Base-by-base conservation (phyloP, 1,140 invertebrate genomes). In the Andricus grossulariae region DNA sequence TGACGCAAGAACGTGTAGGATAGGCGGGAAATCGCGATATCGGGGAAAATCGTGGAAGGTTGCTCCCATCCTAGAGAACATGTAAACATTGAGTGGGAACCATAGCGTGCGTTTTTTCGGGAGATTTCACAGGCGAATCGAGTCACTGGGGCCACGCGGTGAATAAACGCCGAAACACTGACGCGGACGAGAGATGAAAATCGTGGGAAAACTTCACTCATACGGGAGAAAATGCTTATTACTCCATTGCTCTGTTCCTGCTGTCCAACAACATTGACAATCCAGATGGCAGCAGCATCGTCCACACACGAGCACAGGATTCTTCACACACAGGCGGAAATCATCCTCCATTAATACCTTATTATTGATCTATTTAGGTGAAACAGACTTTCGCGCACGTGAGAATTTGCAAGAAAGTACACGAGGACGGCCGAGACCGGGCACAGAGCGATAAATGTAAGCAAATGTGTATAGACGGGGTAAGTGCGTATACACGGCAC, bases 191-290 rank as follows among this genome's bases (percentile, higher is more conserved):
- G 12, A 45, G 32, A 25, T n/a, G 57, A 57, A 55, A 74, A 74
- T 73, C 49, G 52, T 50, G 32, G n/a, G 55, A 75, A 60, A 75
- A 70, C 78, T 72, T 54, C 76, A 78, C 74, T 77, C 77, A 72
- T 50, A 79, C 75, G 54, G 78, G 74, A 77, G 80, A 82, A 82
- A 80, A 88, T 91, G 88, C 90, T 90, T 91, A 91, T 91, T 91
- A 90, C 83, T 83, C 79, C 84, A 77, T 77, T 82, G 79, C 80
- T 83, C 39, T 11, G 39, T 45, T 45, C 85, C 81, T 87, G 85
- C 89, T 89, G 89, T 88, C 90, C 90, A 93, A 93, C 93, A 94
- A 94, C 93, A 94, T 94, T 94, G 93, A 94, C 93, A 94, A 93
- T 93, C 92, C 91, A 94, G 94, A 92, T 93, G 93, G 93, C 93